Evolutionary conservation across 2,113 vertebrate genomes (phyloP).

Genomic region (Turdus rufiventris): DNA sequence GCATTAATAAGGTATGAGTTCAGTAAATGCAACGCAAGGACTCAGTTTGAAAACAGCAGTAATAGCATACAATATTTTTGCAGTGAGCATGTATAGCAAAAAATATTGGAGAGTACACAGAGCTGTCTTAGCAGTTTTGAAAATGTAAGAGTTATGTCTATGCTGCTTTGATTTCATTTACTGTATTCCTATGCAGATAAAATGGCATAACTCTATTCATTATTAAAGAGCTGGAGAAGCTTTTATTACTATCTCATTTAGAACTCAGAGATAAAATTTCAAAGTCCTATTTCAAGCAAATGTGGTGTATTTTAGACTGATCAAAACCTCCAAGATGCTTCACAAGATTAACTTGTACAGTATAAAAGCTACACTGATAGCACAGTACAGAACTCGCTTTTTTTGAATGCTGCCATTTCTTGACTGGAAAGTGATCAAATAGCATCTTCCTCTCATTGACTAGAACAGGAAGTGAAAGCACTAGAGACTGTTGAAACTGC

Average conservation of each 20-base stretch:
- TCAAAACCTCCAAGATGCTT: slow-evolving; percentile 18
- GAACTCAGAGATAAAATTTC: slow-evolving; percentile 45
- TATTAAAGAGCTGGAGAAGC: slow-evolving; percentile 44
- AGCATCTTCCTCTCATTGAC: not conserved
- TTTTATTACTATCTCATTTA: slow-evolving; percentile 36
- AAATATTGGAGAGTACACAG: not conserved
- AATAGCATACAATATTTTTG: not conserved
- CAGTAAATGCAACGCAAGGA: not conserved
- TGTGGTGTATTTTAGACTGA: slow-evolving; percentile 32
- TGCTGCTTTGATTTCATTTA: slow-evolving; percentile 27
- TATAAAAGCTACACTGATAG: slow-evolving; percentile 2
- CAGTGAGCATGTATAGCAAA: not conserved
- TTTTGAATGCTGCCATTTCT: not conserved
- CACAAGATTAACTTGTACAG: not conserved
- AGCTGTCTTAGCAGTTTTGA: slow-evolving; percentile 1
- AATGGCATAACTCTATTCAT: slow-evolving; percentile 21
- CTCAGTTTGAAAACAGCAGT: not conserved
- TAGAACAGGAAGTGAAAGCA: not conserved
- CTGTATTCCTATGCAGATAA: slow-evolving; percentile 20
- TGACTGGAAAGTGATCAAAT: not conserved
- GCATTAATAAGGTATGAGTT: not conserved
- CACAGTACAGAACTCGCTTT: not conserved
- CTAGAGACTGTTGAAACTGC: not conserved
- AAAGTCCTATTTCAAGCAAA: slow-evolving; percentile 45
- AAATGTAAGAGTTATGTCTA: not conserved